Evolutionary conservation across 53 echinoderm and acorn worm species (phyloP).

Genomic region (Arbacia lixula): DNA sequence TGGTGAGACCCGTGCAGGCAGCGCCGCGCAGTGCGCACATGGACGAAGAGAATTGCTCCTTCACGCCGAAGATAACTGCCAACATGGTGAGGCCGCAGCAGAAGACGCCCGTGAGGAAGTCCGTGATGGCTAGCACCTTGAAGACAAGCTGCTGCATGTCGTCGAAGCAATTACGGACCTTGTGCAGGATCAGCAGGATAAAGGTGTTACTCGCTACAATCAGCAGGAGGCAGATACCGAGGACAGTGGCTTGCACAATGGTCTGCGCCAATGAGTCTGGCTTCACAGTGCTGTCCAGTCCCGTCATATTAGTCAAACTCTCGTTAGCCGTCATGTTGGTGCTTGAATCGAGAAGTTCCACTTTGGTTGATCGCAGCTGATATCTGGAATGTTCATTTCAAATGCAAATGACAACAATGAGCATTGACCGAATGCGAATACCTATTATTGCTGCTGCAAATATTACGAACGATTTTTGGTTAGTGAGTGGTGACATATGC

Average conservation of each 20-base stretch:
- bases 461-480: too few relatives aligned
- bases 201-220: conserved; percentile 30
- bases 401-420: too few relatives aligned
- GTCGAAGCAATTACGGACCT: conserved; percentile 30
- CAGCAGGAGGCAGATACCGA: neutral
- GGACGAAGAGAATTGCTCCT: conserved; percentile 1
- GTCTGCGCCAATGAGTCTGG: too few relatives aligned
- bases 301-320: too few relatives aligned
- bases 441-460: too few relatives aligned
- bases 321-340: too few relatives aligned
- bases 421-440: too few relatives aligned
- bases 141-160: conserved; percentile 45
- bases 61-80: conserved; percentile 4
- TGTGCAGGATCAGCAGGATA: conserved; percentile 8
- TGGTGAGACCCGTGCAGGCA: conserved; percentile 26
- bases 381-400: too few relatives aligned
- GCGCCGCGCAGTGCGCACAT: conserved; percentile 32
- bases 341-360: too few relatives aligned
- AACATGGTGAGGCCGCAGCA: conserved; percentile 11
- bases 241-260: conserved; percentile 4
- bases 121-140: conserved; percentile 17
- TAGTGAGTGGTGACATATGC: too few relatives aligned
- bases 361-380: too few relatives aligned
- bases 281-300: too few relatives aligned
- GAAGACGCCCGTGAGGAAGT: conserved; percentile 34